Evolutionary conservation across 1,140 invertebrate species (phyloP), one percentile per base, ranked within the genome.

Genomic region (Fopius arisanus): DNA sequence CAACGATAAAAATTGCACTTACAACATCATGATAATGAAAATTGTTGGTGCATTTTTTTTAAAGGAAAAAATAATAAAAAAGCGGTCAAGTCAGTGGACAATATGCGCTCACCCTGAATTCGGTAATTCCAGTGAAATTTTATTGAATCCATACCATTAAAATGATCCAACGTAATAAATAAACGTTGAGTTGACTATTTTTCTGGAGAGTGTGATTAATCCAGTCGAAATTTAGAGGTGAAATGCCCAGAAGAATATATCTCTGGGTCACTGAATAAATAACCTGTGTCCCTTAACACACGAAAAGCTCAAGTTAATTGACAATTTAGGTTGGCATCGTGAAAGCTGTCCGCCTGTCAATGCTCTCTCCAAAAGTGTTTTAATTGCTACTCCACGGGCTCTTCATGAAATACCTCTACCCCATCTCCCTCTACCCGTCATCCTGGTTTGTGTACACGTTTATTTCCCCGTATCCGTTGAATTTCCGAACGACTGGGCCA

Each of bases 401-500:
- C 19, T 59, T 26, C 19, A 59, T 59, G 14, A 59, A 59, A 48
- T 14, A n/a, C 43, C 9, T 16, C 43, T 19, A 48, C 16, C 54
- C 54, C 16, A 21, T 26, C 7, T 14, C 54, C 54, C 16, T 19
- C 23, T 26, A 9, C 23, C 54, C 23, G 10, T 14, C 23, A 9
- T 59, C 12, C 3, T 59, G 26, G 16, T 66, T 40, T 66, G 23
- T 59, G 54, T 59, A 28, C 26, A 59, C 54, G 29, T 65, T 65
- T 65, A 65, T 65, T 65, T 65, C 9, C 0, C 26, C 62, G 29
- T 65, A 65, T 65, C 62, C 62, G 29, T 29, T 33, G 29, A 65
- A 65, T 68, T 68, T 73, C 72, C 66, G 54, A 37, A 23, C 51
- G 66, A 66, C 67, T 67, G 66, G 21, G 66, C 23, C 72, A 73